Evolutionary conservation across 2,797 vertebrate genomes (phyloP).

Genomic region (Esox lucius): DNA sequence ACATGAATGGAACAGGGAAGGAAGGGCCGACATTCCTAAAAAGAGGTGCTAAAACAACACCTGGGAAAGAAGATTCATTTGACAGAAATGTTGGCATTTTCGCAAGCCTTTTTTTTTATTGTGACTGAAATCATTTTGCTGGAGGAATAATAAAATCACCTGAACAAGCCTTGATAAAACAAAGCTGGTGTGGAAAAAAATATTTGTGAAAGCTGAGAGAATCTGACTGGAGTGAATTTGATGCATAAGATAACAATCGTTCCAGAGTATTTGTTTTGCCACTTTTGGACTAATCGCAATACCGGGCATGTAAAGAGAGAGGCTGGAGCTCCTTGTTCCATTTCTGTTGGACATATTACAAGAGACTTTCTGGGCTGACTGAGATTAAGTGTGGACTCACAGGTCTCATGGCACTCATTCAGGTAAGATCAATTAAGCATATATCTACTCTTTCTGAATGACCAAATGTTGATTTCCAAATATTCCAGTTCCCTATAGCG

Average conservation of each 20-base stretch:
- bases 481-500: background rate
- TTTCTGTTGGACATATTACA: too few relatives aligned
- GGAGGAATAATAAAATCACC: slow-evolving; percentile 20
- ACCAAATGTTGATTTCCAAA: background rate
- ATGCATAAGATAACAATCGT: too few relatives aligned
- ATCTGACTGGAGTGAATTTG: too few relatives aligned
- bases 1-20: slow-evolving; percentile 31
- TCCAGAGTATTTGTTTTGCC: too few relatives aligned
- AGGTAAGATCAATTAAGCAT: slow-evolving; percentile 52
- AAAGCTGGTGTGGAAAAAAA: background rate
- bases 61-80: slow-evolving; percentile 41
- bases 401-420: slow-evolving; percentile 26
- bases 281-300: too few relatives aligned
- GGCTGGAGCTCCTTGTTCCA: too few relatives aligned
- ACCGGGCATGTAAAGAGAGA: too few relatives aligned
- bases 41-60: slow-evolving; percentile 18
- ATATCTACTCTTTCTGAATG: background rate
- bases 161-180: slow-evolving; percentile 33
- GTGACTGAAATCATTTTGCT: slow-evolving; percentile 13
- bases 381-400: background rate
- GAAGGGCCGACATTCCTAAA: background rate
- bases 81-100: slow-evolving; percentile 23
- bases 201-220: too few relatives aligned
- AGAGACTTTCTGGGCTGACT: too few relatives aligned
- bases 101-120: background rate